Base-by-base conservation (phyloP, 2,797 vertebrate genomes). In the Tragopan temminckii region DNA sequence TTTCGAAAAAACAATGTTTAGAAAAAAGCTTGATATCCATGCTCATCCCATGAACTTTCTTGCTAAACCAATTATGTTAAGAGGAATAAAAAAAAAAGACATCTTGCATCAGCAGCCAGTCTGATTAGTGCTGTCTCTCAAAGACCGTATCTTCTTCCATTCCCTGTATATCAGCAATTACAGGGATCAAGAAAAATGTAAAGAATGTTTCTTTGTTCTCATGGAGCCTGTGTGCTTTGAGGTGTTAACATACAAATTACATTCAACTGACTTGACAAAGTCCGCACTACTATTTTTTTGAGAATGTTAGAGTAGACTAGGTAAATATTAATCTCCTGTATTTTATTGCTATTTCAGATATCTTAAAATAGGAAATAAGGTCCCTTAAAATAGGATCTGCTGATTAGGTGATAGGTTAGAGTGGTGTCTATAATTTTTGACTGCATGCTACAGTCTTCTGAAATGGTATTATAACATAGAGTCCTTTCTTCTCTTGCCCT, bases 301-400 rank as follows among this genome's bases (percentile, higher is more conserved):
- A 68, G 63, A 88, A 38, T 70, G 76, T 67, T 83, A 50, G 36
- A 71, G 36, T 61, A 93, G 14, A 74, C 14, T 79, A 61, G 59
- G 64, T 92, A 79, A 93, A 69, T 7, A 55, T 81, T 89, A 77
- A 62, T 75, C 91, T 89, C 53, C 40, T 76, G 24, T 77, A 45
- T 21, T 57, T 90, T 20, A 11, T 53, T 67, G 71, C 67, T 95
- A 80, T 89, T 93, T 90, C 52, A 83, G 31, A 25, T 89, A 63
- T 7, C 13, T 70, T 92, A 76, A 94, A 83, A 71, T 64, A 84
- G n/a, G 21, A 79, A 55, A n/a, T 33, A n/a, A n/a, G 31, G 33
- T 55, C 18, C 31, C 13, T 67, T 92, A 75, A 95, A 85, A 71
- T 61, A 86, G 35, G 21, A 77, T n/a, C 45, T 84, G 9, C 57